phyloP scores from a whole-genome alignment of 2,888 invertebrate species.

The Agrenia bidenticulata region DNA sequence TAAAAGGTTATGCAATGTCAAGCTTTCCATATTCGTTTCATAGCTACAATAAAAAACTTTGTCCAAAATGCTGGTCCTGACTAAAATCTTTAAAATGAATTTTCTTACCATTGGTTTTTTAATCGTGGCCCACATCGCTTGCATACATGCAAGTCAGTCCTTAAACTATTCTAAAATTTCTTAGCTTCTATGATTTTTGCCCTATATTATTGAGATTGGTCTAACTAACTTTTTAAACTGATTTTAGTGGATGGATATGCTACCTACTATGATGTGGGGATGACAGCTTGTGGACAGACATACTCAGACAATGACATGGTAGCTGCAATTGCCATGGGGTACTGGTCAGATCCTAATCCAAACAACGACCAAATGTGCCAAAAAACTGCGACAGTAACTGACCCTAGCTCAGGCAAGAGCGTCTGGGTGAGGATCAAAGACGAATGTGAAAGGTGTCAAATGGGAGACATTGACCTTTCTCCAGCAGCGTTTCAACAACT shows the following conservation, averaged over 20 bases:
- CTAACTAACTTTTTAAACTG: too few relatives aligned
- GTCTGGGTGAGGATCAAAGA: constrained; percentile 11
- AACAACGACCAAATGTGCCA: constrained; percentile 26
- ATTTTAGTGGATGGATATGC: constrained; percentile 20
- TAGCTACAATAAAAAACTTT: too few relatives aligned
- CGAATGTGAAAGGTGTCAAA: constrained; percentile 17
- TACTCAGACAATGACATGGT: constrained; percentile 16
- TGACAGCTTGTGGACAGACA: constrained; percentile 22
- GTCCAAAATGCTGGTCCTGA: too few relatives aligned
- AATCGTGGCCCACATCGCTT: too few relatives aligned
- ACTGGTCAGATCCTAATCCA: constrained; percentile 18
- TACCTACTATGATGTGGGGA: constrained; percentile 16
- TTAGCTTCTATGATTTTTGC: too few relatives aligned
- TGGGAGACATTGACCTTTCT: constrained; percentile 22
- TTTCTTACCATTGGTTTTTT: too few relatives aligned
- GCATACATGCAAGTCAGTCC: too few relatives aligned
- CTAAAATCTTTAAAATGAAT: too few relatives aligned
- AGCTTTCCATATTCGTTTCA: too few relatives aligned
- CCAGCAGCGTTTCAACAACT: constrained; percentile 18
- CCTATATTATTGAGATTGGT: too few relatives aligned
- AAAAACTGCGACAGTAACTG: constrained; percentile 10
- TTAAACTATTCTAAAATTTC: too few relatives aligned
- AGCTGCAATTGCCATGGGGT: constrained; percentile 13
- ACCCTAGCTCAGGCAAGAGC: not conserved
- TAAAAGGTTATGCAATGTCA: too few relatives aligned